Conservation (phyloP, 2,888 invertebrate species). For the Lamellibrachia satsuma region DNA sequence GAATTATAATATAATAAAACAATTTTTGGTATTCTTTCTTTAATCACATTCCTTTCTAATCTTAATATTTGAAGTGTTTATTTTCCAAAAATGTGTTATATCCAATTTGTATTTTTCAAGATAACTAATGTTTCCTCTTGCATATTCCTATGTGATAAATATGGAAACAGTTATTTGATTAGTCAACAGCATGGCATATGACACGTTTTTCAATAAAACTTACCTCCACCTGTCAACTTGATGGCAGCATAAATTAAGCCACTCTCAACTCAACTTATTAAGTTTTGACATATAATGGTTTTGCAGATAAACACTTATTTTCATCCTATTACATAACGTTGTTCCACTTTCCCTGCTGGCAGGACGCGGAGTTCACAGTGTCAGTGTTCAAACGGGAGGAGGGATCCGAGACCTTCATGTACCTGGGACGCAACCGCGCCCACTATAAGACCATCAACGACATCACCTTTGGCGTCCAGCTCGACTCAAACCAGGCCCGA, state of each 20-base stretch:
- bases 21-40: neutral
- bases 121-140: too few relatives aligned
- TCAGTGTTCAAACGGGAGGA: slow-evolving; percentile 51
- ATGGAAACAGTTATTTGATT: too few relatives aligned
- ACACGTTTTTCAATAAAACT: too few relatives aligned
- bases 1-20: neutral
- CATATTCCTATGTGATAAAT: too few relatives aligned
- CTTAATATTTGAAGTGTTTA: neutral
- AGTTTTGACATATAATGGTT: too few relatives aligned
- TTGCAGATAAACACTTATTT: too few relatives aligned
- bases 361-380: slow-evolving; percentile 63
- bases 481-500: slow-evolving; percentile 58
- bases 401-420: slow-evolving; percentile 37
- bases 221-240: too few relatives aligned
- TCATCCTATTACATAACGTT: neutral
- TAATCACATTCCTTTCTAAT: neutral
- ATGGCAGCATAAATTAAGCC: too few relatives aligned
- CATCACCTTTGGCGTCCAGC: slow-evolving; percentile 62
- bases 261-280: too few relatives aligned
- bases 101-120: too few relatives aligned
- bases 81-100: too few relatives aligned
- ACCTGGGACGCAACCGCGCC: slow-evolving; percentile 63
- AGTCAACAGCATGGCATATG: too few relatives aligned
- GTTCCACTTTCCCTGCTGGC: neutral
- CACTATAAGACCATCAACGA: slow-evolving; percentile 65